phyloP scores from a whole-genome alignment of 1,140 invertebrate genomes.

The Eumeta japonica region DNA sequence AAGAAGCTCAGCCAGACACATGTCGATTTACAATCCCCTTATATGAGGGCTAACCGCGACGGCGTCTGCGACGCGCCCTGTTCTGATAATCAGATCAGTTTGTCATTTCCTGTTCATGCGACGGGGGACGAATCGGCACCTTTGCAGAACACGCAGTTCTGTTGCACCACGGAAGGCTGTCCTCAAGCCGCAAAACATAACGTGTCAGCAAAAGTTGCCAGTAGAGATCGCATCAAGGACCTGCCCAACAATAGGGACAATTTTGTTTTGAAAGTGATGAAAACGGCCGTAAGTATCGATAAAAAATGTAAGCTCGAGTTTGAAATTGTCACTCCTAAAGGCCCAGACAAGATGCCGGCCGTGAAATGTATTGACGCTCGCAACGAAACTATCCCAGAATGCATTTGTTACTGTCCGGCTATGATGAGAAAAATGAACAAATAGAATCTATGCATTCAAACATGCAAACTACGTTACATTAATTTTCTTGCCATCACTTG shows the following conservation, averaged over 20 bases:
- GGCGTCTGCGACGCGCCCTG: slow-evolving; percentile 31
- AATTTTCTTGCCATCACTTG: too few species aligned
- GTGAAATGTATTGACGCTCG: slow-evolving; percentile 29
- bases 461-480: too few species aligned
- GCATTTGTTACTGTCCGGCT: slow-evolving; percentile 24
- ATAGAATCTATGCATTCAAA: too few species aligned
- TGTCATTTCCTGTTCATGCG: slow-evolving; percentile 32
- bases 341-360: slow-evolving; percentile 31
- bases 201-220: slow-evolving; percentile 21
- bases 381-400: slow-evolving; percentile 38
- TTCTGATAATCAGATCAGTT: slow-evolving; percentile 45
- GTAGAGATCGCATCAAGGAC: slow-evolving; percentile 25
- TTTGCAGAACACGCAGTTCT: slow-evolving; percentile 40
- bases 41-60: slow-evolving; percentile 9
- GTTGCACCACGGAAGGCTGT: slow-evolving; percentile 45
- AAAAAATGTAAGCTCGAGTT: slow-evolving; percentile 44
- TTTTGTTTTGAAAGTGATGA: slow-evolving; percentile 48
- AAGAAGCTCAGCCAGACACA: slow-evolving; percentile 52
- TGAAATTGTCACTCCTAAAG: slow-evolving; percentile 43
- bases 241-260: slow-evolving; percentile 24
- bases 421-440: not conserved
- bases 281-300: slow-evolving; percentile 43
- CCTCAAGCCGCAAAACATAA: slow-evolving; percentile 32
- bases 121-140: slow-evolving; percentile 31
- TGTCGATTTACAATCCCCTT: slow-evolving; percentile 39